Conservation (phyloP, 2,797 vertebrate genomes). For the Tadarida brasiliensis region DNA sequence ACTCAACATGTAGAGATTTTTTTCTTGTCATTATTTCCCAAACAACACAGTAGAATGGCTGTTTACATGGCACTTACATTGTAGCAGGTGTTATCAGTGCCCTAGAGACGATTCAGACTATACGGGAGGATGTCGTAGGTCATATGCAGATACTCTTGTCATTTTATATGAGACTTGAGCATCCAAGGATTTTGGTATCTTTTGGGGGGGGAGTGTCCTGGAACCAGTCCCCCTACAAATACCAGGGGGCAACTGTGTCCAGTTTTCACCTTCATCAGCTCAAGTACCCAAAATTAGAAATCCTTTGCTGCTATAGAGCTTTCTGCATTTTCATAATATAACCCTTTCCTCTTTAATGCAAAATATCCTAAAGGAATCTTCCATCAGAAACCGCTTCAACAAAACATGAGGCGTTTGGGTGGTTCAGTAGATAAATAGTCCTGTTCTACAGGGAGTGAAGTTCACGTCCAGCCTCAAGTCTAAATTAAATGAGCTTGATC, state of each 20-base stretch:
- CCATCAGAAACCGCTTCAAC: conserved; percentile 52
- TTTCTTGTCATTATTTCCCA: neutral
- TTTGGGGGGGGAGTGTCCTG: accelerated
- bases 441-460: conserved; percentile 62
- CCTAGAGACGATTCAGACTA: too few relatives aligned
- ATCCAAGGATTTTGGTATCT: neutral
- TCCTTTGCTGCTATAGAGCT: conserved; percentile 17
- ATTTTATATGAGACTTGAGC: neutral
- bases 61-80: neutral
- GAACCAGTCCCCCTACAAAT: neutral
- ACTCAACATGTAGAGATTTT: neutral
- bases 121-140: neutral
- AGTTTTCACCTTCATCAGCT: neutral
- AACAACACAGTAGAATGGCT: neutral
- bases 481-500: conserved; percentile 82
- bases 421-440: conserved; percentile 76
- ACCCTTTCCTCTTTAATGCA: conserved; percentile 42
- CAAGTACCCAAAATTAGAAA: neutral
- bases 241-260: too few relatives aligned
- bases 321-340: conserved; percentile 45
- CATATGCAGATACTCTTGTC: neutral
- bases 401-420: conserved; percentile 67
- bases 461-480: conserved; percentile 70
- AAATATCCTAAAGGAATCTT: conserved; percentile 65
- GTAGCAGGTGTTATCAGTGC: neutral